phyloP scores from a whole-genome alignment of 2,797 vertebrate genomes.

The Parauchenoglanis ngamensis region DNA sequence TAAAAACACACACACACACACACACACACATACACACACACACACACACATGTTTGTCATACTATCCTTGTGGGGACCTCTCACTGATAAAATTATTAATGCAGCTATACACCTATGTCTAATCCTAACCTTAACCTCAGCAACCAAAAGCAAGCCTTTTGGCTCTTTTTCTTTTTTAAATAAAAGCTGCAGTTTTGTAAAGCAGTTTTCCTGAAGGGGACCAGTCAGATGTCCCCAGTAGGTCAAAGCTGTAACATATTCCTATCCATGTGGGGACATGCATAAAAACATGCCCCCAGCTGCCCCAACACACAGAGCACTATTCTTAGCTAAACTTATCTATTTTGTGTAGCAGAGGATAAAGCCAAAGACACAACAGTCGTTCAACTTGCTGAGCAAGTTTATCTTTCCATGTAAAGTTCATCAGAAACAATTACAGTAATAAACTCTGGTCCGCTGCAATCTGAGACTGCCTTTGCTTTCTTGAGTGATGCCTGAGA shows the following conservation, averaged over 20 bases:
- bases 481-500: neutral
- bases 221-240: neutral
- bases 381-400: conserved; percentile 22
- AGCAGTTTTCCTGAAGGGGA: neutral
- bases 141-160: neutral
- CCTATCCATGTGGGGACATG: neutral
- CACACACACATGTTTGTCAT: neutral
- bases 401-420: conserved; percentile 40
- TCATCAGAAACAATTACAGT: conserved; percentile 26
- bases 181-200: no score
- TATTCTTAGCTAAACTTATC: conserved; percentile 24
- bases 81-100: neutral
- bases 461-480: neutral
- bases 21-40: conserved; percentile 12
- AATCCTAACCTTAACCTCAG: neutral
- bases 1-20: conserved; percentile 24
- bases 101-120: neutral
- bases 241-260: neutral
- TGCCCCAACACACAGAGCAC: neutral
- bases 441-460: neutral
- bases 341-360: neutral
- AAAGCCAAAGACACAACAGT: conserved; percentile 10
- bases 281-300: neutral
- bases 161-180: neutral
- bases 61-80: neutral